These are phyloP conservation scores for Marasmarcha lunaedactyla DNA, from an alignment of 2,888 invertebrate genomes.

Conservation along the genomic window DNA sequence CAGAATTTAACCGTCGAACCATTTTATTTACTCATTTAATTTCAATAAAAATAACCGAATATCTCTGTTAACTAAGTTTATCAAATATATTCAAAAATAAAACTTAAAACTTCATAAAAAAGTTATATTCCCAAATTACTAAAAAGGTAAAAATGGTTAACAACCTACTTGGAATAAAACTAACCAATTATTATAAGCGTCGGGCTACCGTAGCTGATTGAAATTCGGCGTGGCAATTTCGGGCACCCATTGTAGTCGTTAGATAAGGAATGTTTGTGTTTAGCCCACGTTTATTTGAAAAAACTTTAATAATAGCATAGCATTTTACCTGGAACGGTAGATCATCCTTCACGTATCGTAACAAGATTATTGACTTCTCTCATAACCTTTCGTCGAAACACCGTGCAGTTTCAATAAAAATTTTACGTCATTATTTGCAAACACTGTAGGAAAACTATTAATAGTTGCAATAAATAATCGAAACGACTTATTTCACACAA, in stretches of 20 bases:
- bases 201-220: slow-evolving; percentile 64
- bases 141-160: slow-evolving; percentile 38
- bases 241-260: slow-evolving; percentile 43
- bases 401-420: slow-evolving; percentile 28
- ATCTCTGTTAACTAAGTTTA: too few relatives aligned
- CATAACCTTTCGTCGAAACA: slow-evolving; percentile 41
- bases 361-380: slow-evolving; percentile 48
- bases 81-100: too few relatives aligned
- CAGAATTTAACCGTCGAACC: too few relatives aligned
- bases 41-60: too few relatives aligned
- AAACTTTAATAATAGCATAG: slow-evolving; percentile 35
- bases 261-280: slow-evolving; percentile 63
- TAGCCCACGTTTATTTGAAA: slow-evolving; percentile 42
- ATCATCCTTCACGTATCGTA: slow-evolving; percentile 58
- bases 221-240: slow-evolving; percentile 53
- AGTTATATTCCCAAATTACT: neutral
- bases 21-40: too few relatives aligned
- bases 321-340: slow-evolving; percentile 47
- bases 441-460: slow-evolving; percentile 32
- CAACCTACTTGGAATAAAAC: slow-evolving; percentile 50
- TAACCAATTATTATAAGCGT: slow-evolving; percentile 52
- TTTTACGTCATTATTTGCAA: slow-evolving; percentile 58
- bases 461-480: slow-evolving; percentile 22
- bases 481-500: slow-evolving; percentile 3
- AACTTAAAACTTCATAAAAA: too few relatives aligned